Base-by-base conservation (phyloP, 2,888 invertebrate species). In the Syritta pipiens region DNA sequence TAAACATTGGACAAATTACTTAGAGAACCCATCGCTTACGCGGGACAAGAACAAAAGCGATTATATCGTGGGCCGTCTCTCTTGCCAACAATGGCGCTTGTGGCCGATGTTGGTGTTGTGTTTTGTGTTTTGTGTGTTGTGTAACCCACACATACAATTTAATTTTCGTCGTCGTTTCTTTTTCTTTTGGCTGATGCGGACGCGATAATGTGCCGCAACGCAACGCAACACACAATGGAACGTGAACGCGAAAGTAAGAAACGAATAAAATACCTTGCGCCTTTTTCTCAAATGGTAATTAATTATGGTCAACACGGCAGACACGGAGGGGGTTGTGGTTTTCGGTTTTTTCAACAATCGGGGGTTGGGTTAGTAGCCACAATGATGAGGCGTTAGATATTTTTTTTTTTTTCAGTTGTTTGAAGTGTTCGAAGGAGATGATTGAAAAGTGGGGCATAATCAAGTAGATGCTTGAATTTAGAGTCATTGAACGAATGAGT, bases 231-330 rank as follows among this genome's bases (percentile, higher is more conserved):
- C 24, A 49, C 12, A 51, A 10, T 10, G 4, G 0, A 35, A 35
- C 3, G 14, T 14, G 7, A 35, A 35, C 14, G 7, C 35, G 40
- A 63, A 30, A 24, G 48, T 28, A 71, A 37, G 53, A 48, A 57
- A 57, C 46, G 28, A 72, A 63, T 57, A 48, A 71, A 62, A 62
- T 51, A 51, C 24, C 53, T 71, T 62, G 53, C 71, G 55, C 71
- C 71, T 72, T 72, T 55, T 63, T 62, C 19, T 49, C 40, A 49
- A 62, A 55, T 48, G 17, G 63, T 63, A 63, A 72, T 72, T 72
- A 72, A 63, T 72, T 72, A 63, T 19, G 40, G 62, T 72, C 71
- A 63, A 72, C 63, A 63, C 63, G 20, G 19, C 32, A n/a, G 28
- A 24, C 22, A 37, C 14, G 17, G 30, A 19, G 20, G 22, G 22